Conservation (phyloP, 2,113 vertebrate species). For the Panurus biarmicus region DNA sequence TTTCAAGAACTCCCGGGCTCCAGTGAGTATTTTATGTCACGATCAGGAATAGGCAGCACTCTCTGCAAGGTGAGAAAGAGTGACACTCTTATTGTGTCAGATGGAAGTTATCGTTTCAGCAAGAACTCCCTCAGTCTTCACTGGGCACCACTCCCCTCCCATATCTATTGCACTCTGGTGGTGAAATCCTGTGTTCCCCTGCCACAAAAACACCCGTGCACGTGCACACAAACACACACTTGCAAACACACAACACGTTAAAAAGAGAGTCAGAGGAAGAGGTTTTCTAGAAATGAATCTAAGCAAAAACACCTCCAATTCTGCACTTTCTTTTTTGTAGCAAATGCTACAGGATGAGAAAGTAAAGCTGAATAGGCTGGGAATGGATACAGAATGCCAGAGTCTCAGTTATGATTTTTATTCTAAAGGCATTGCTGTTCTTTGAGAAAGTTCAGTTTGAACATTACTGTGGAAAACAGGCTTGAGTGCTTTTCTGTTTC, state of each 20-base stretch:
- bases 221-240: neutral
- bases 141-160: neutral
- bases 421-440: neutral
- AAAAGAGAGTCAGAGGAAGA: neutral
- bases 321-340: neutral
- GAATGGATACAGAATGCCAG: neutral
- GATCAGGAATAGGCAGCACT: neutral
- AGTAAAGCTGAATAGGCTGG: neutral
- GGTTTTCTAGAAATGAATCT: neutral
- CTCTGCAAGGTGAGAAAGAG: neutral
- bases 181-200: neutral
- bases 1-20: neutral
- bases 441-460: neutral
- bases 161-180: neutral
- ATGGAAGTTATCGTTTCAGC: neutral
- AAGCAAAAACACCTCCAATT: neutral
- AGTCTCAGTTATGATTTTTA: neutral
- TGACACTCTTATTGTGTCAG: neutral
- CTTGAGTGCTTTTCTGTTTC: neutral
- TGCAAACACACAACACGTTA: neutral
- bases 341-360: neutral
- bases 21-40: neutral
- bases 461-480: neutral
- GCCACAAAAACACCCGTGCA: neutral
- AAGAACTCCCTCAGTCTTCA: neutral